phyloP scores from a whole-genome alignment of 2,888 invertebrate species.

The Orgyia antiqua region DNA sequence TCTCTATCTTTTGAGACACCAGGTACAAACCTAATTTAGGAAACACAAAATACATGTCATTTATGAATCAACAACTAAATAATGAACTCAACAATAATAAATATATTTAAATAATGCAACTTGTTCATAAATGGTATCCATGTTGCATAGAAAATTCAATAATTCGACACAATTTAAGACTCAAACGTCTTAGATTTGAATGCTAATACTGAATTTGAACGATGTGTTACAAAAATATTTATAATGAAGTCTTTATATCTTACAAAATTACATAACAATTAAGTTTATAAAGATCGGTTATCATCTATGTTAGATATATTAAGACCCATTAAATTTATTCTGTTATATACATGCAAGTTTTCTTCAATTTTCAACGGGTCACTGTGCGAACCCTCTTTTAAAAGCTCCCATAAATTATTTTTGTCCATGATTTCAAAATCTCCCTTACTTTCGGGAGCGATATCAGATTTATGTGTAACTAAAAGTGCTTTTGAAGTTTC shows the following conservation, averaged over 20 bases:
- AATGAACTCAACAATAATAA: no score
- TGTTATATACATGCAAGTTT: slow-evolving; percentile 49
- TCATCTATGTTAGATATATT: slow-evolving; percentile 46
- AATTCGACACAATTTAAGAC: no score
- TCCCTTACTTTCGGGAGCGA: slow-evolving; percentile 70
- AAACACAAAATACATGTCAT: no score
- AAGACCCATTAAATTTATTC: slow-evolving; percentile 46
- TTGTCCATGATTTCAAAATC: slow-evolving; percentile 78
- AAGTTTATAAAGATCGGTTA: slow-evolving; percentile 69
- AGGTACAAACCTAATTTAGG: no score
- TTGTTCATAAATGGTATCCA: no score
- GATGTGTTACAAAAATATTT: slow-evolving; percentile 71
- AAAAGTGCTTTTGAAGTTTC: slow-evolving; percentile 65
- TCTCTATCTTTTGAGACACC: no score
- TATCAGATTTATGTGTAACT: slow-evolving; percentile 47
- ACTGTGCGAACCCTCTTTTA: slow-evolving; percentile 73
- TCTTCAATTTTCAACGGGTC: slow-evolving; percentile 56
- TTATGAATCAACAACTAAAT: no score
- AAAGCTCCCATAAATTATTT: slow-evolving; percentile 79
- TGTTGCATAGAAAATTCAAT: no score
- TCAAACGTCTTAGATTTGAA: slow-evolving; percentile 4
- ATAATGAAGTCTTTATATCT: slow-evolving; percentile 67
- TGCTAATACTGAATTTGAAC: slow-evolving; percentile 6
- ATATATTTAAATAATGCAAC: no score
- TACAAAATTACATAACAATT: slow-evolving; percentile 71